Percentiles rank a stretch among this genome's conserved stretches.
phyloP scores from a whole-genome alignment of 2,888 invertebrate genomes.

The Zaprionus obscuricornis region DNA sequence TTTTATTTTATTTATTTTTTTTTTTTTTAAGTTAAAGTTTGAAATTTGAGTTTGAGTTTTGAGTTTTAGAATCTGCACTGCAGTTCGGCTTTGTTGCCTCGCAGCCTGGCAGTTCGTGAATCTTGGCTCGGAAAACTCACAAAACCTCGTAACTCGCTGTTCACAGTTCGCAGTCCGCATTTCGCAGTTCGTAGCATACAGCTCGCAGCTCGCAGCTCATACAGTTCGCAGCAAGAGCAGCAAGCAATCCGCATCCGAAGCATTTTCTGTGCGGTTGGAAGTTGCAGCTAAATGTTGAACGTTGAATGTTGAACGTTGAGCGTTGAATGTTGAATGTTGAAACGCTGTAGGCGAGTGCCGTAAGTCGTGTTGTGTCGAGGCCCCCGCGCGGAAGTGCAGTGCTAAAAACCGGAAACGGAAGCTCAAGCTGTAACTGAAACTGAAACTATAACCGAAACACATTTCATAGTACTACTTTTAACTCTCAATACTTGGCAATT shows the following conservation, averaged over 20 bases:
- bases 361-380: conserved; percentile 75
- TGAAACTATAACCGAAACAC: conserved; percentile 9
- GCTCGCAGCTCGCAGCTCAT: conserved; percentile 21
- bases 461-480: conserved; percentile 32
- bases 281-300: conserved; percentile 36
- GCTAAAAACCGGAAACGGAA: conserved; percentile 68
- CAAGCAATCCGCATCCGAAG: background rate
- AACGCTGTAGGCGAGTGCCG: conserved; percentile 29
- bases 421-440: conserved; percentile 60
- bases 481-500: conserved; percentile 34
- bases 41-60: conserved; percentile 17
- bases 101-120: no score
- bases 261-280: conserved; percentile 5
- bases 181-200: no score
- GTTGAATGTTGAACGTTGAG: no score
- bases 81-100: conserved; percentile 35
- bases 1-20: background rate
- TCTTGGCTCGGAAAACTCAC: no score
- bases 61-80: background rate
- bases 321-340: no score
- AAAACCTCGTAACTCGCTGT: no score
- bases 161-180: no score
- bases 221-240: background rate
- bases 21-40: conserved; percentile 12
- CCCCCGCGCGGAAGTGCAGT: conserved; percentile 76